Base-by-base conservation (phyloP, 2,888 invertebrate species). In the Tiliacea aurago region DNA sequence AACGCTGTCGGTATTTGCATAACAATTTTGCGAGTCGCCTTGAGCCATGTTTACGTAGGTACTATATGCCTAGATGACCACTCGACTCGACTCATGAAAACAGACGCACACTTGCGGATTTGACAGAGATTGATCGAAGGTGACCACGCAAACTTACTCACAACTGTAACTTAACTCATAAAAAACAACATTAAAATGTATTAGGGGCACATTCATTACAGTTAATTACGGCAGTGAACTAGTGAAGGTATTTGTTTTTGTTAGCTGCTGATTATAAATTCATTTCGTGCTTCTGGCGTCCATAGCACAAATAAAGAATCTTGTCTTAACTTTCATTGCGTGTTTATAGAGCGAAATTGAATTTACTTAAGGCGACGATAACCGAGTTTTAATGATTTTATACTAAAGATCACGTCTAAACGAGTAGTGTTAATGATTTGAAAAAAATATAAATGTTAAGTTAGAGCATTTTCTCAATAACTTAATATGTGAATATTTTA, bases 21-120 rank as follows among this genome's bases (percentile, higher is more conserved):
- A 94, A 93, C 90, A 93, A 93, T 94, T 94, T 93, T 86, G 90
- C 92, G 89, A 90, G 84, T 91, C 78, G 88, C 93, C 94, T 93
- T 93, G 92, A 90, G 85, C 80, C 79, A 53, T 83, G 83, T 89
- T 86, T 83, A 84, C 84, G n/a, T 64, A 49, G 13, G 79, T 83
- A 80, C 73, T 84, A 81, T 79, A 33, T 77, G 69, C 66, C 65
- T 79, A 80, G 76, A 81, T 84, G 84, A 84, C 82, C 79, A 82
- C 78, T 81, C 49, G 56, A 58, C 79, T 77, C 37, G 63, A 59
- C 43, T 62, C 69, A 33, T 65, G 73, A 73, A 72, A 81, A 83
- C 78, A 72, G 78, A 71, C 77, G 66, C 72, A 84, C 73, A 70
- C 73, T 73, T 20, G 74, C 33, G 9, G 11, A 69, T 51, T 72